A percentile compares a stretch with the other conserved stretches of the same genome.
These are phyloP conservation scores for Oceanodroma leucorhoa DNA, from an alignment of 2,797 vertebrate species.

Conservation along the genomic window DNA sequence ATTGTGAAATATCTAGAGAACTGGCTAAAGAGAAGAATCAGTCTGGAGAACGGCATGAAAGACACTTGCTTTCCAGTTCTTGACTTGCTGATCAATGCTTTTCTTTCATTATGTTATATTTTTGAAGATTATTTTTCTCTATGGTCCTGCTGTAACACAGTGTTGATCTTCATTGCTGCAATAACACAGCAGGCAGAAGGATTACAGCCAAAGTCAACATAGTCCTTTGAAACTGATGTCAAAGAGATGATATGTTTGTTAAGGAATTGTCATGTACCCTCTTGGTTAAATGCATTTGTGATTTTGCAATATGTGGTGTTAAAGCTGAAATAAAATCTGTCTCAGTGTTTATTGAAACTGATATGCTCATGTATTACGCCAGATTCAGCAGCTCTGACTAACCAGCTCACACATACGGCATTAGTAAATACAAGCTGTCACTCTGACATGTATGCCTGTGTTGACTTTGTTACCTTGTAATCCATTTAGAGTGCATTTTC, in stretches of 20 bases:
- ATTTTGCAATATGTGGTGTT: constrained; percentile 21
- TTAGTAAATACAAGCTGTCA: constrained; percentile 45
- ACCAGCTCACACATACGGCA: background rate
- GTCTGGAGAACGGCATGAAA: background rate
- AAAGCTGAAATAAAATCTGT: constrained; percentile 36
- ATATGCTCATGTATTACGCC: background rate
- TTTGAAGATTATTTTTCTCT: background rate
- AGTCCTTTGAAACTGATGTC: background rate
- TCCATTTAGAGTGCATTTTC: constrained; percentile 41
- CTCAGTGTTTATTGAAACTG: constrained; percentile 11
- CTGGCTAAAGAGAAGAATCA: background rate
- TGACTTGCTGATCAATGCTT: background rate
- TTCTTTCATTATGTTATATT: background rate
- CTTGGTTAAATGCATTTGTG: constrained; percentile 22
- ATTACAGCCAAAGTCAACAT: constrained; percentile 10
- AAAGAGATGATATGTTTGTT: background rate
- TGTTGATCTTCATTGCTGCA: constrained; percentile 4
- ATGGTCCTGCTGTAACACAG: background rate
- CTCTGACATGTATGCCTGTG: background rate
- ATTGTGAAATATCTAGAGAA: background rate
- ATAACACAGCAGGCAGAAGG: constrained; percentile 1
- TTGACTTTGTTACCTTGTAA: constrained; percentile 60
- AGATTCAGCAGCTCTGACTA: background rate
- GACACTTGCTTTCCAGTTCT: background rate
- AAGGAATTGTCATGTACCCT: background rate